Base-by-base conservation (phyloP, 1,140 invertebrate species). In the Zaprionus inermis region DNA sequence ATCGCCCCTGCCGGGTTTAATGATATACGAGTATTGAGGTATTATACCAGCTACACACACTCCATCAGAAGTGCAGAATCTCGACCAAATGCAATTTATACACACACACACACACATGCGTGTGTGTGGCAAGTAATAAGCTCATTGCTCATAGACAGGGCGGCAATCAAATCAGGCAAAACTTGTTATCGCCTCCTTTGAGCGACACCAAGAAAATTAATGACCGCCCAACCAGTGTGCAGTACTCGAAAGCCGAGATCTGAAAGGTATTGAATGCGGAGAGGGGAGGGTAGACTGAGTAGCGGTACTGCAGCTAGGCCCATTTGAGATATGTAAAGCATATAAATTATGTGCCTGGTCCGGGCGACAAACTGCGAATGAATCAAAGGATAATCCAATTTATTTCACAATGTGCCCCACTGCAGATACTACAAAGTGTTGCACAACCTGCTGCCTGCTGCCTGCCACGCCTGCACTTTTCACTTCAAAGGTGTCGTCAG, bases 381-480 rank as follows among this genome's bases (percentile, higher is more conserved):
- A 90, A 90, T 90, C 86, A 90, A 90, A 90, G 86, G 86, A 90
- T 90, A 90, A 90, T 90, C 86, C 86, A 90, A 90, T 90, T 90
- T 90, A 90, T 90, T 90, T 90, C 72, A 75, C 79, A 90, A 82
- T 86, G 78, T 90, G 75, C 76, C 72, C 58, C 34, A 18, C 6
- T 66, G 46, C 55, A 59, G 54, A 30, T 71, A 59, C 11, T 59
- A 16, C 54, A 70, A 73, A 74, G 64, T 65, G 65, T 49, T 28
- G 46, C 57, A 52, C 57, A 52, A 20, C 30, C 24, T 44, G 32
- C n/a, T 18, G 63, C 49, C 32, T 61, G 64, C 68, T 68, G 58
- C 58, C 20, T 69, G 58, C 36, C 38, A 12, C 14, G 56, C 16
- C 51, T 55, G 61, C 61, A 64, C 5, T 64, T 36, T 36, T n/a